phyloP scores from a whole-genome alignment of 2,797 vertebrate genomes.

The Acrossocheilus fasciatus region DNA sequence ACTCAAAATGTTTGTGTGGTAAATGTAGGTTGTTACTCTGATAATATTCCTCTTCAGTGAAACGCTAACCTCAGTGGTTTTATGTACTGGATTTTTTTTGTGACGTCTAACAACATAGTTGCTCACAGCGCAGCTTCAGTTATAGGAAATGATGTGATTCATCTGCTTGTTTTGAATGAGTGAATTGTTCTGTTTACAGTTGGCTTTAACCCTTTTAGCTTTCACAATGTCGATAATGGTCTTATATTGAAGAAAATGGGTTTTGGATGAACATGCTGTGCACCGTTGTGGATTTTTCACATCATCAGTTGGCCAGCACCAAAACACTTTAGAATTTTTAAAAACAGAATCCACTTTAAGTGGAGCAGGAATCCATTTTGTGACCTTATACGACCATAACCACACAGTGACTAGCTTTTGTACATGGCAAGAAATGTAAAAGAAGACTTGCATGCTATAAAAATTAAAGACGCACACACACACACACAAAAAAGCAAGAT shows the following conservation, averaged over 20 bases:
- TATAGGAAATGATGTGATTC: not conserved
- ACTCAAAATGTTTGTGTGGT: not conserved
- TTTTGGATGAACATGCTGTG: conserved; percentile 1
- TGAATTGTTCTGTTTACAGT: not conserved
- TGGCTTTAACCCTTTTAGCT: not conserved
- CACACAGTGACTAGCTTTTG: not conserved
- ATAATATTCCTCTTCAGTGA: not conserved
- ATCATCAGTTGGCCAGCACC: not conserved
- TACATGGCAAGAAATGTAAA: not conserved
- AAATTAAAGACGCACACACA: not conserved
- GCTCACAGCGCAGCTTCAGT: not conserved
- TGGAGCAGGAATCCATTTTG: not conserved
- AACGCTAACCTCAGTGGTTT: not conserved
- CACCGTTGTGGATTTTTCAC: not conserved
- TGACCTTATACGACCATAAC: not conserved
- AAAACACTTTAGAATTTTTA: conserved; percentile 1
- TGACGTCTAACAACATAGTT: not conserved
- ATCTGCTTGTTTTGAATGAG: not conserved
- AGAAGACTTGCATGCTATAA: not conserved
- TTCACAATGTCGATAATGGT: not conserved
- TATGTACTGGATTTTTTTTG: not conserved
- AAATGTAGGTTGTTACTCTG: not conserved
- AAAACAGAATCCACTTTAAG: conserved; percentile 8
- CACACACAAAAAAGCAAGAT: not conserved
- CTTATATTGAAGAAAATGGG: conserved; percentile 1